Evolutionary conservation across 2,113 vertebrate species (phyloP).

Genomic region (Trematocara stigmaticum): DNA sequence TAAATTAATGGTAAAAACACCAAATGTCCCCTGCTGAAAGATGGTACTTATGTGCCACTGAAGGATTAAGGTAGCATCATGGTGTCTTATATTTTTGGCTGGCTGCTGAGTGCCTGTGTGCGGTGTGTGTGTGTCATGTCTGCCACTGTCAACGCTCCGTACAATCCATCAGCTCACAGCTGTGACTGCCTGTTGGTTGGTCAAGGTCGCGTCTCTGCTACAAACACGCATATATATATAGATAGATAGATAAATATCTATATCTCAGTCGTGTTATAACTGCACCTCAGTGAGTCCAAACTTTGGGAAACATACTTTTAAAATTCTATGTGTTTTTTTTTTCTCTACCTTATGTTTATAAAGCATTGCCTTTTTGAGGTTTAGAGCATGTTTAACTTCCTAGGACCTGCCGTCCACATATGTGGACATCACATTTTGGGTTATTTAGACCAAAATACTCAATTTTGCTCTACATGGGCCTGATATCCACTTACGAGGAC

Average conservation of each 20-base stretch:
- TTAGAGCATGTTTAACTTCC: neutral
- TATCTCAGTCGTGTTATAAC: neutral
- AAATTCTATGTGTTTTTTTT: neutral
- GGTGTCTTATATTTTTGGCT: neutral
- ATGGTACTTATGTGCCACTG: neutral
- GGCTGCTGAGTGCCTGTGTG: neutral
- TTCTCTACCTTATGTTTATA: neutral
- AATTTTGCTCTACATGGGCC: too few relatives aligned
- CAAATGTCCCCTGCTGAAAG: neutral
- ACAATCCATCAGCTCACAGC: slow-evolving; percentile 50
- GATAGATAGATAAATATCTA: too few relatives aligned
- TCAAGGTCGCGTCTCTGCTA: slow-evolving; percentile 28
- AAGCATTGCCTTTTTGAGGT: neutral
- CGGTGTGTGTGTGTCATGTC: neutral
- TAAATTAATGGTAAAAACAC: neutral
- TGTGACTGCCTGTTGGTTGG: slow-evolving; percentile 26
- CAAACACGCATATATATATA: neutral
- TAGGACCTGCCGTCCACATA: too few relatives aligned
- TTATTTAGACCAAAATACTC: too few relatives aligned
- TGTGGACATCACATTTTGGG: too few relatives aligned
- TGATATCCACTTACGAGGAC: too few relatives aligned
- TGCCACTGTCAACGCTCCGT: slow-evolving; percentile 4
- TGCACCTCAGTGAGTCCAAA: neutral
- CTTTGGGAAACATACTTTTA: neutral
- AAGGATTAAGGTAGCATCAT: neutral